phyloP scores from a whole-genome alignment of 2,888 invertebrate genomes.

The Notocelia uddmanniana region DNA sequence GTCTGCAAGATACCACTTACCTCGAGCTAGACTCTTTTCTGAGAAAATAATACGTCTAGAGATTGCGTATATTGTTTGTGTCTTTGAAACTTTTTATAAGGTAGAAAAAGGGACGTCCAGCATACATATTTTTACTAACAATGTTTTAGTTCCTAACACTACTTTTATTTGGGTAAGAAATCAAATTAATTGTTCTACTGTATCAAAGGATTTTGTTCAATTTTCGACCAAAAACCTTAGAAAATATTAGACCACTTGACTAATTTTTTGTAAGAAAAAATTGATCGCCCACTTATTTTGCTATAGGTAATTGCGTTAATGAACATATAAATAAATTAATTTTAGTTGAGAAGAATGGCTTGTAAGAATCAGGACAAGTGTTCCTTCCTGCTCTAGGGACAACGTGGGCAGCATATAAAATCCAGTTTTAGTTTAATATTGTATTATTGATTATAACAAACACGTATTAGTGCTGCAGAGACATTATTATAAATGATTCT shows the following conservation, averaged over 20 bases:
- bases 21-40: slow-evolving; percentile 22
- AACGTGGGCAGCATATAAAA: slow-evolving; percentile 12
- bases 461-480: not conserved
- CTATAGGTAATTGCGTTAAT: slow-evolving; percentile 13
- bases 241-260: not conserved
- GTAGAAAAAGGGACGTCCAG: no score
- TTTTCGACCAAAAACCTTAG: not conserved
- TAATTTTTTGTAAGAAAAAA: not conserved
- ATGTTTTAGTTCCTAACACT: no score
- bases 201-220: not conserved
- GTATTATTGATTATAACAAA: slow-evolving; percentile 26
- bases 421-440: slow-evolving; percentile 12
- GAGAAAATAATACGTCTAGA: slow-evolving; percentile 11
- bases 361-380: slow-evolving; percentile 29
- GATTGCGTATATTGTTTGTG: slow-evolving; percentile 3
- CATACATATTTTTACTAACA: no score
- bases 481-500: not conserved
- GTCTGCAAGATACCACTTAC: slow-evolving; percentile 6
- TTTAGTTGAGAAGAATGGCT: slow-evolving; percentile 22
- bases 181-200: no score
- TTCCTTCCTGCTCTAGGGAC: slow-evolving; percentile 18
- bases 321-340: slow-evolving; percentile 31
- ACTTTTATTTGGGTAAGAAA: no score
- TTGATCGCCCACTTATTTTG: not conserved
- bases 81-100: not conserved